Evolutionary conservation across 1,140 invertebrate genomes (phyloP).

Genomic region (Anoplolepis gracilipes): DNA sequence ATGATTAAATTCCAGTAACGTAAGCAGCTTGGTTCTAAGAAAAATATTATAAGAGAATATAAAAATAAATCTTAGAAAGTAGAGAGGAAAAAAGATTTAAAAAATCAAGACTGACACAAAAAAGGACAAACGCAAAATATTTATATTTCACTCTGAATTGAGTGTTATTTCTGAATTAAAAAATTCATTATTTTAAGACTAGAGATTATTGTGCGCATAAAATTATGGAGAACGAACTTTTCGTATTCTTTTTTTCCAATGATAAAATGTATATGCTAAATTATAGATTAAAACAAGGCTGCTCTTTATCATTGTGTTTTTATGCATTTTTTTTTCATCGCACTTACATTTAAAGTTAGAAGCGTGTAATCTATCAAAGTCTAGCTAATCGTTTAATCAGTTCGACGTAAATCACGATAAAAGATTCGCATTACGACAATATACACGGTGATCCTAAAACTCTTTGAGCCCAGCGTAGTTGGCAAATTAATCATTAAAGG

Average conservation of each 20-base stretch:
- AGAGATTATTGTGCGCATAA: background rate
- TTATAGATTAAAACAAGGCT: background rate
- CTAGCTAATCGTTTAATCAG: background rate
- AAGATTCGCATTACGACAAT: background rate
- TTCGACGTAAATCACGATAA: slow-evolving; percentile 48
- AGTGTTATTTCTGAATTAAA: slow-evolving; percentile 8
- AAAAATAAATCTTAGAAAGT: background rate
- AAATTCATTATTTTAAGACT: background rate
- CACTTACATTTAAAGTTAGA: background rate
- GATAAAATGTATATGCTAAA: background rate
- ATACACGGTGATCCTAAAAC: slow-evolving; percentile 6
- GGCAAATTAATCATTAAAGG: background rate
- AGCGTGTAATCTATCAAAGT: too few relatives aligned
- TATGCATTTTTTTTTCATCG: background rate
- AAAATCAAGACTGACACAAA: background rate
- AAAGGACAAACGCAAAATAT: background rate
- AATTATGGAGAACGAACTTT: background rate
- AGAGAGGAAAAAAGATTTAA: background rate
- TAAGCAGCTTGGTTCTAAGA: background rate
- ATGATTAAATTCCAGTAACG: background rate
- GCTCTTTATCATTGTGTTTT: background rate
- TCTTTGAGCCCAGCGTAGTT: background rate
- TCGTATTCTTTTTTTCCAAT: background rate
- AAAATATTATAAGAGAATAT: background rate
- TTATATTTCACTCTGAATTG: background rate